Evolutionary conservation across 1,140 invertebrate genomes (phyloP), one percentile per base, ranked within the genome.

Genomic region (Mycetomoellerius zeteki): DNA sequence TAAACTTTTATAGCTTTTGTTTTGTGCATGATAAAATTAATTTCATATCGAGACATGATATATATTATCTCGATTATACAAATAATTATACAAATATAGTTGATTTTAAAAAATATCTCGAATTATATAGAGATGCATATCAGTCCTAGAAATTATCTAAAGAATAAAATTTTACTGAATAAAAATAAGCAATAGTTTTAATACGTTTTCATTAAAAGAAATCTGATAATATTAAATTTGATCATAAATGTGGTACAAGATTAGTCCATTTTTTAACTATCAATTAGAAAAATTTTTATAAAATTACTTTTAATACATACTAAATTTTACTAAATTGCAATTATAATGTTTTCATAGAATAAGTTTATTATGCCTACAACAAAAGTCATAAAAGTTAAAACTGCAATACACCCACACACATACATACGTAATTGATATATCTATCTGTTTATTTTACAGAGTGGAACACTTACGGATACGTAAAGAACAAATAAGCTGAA

Each of bases 391-490:
- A 62, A 62, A 30, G 60, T 65, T 67, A 19, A 21, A 67, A 43
- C 4, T 67, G n/a, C n/a, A 43, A 37, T 6, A 50, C 47, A 50
- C 0, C 10, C 2, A 62, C 0, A 62, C 5, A n/a, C 6, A 65
- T 1, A 65, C 7, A 21, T 0, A 65, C 1, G 24, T 7, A 24
- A 43, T 0, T 75, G 73, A 87, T 84, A 52, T 37, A 52, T 33
- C n/a, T 60, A 67, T 80, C 16, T 76, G 24, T 67, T 87, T 82
- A 73, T 65, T 86, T 95, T 95, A 73, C 91, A 95, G 96, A 96
- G 87, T 97, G 97, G 97, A 97, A 97, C 90, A 94, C 95, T 8
- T 97, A 96, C 91, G 97, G 97, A 19, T 96, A 96, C 96, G 94
- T 10, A 96, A 10, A 97, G 86, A 94, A 95, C 4, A 6, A 91